Base-by-base conservation (phyloP, 2,797 vertebrate genomes). In the Siniperca obscura region DNA sequence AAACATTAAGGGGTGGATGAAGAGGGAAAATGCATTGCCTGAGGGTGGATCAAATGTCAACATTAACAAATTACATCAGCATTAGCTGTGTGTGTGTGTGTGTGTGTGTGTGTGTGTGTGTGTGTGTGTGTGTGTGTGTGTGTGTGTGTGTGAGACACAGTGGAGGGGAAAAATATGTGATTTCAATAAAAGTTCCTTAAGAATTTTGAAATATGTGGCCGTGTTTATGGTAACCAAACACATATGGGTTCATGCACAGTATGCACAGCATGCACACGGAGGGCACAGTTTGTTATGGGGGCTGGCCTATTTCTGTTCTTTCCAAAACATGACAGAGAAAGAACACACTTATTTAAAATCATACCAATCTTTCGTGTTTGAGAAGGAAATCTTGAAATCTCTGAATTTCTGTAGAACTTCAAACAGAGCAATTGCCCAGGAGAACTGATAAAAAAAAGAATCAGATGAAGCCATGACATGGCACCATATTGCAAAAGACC, bases 11-110 rank as follows among this genome's bases (percentile, higher is more conserved):
- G 59, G 71, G 55, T 61, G 79, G 65, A 61, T 79, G 73, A 88
- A 78, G 69, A 76, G 60, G 66, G 50, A 80, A 79, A 90, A 87
- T 67, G 62, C 53, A 76, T 83, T 68, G 81, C 89, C 78, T 82
- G 46, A 78, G 77, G 91, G 74, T 76, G 76, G 81, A 88, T 78
- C 80, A 87, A 90, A 90, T 91, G 87, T 84, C 85, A 91, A 81
- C 83, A 90, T 66, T 80, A 87, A 86, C 83, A 86, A 89, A 82
- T 88, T 67, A 88, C 77, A 89, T 81, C 73, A 72, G 75, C 71
- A 89, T 86, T 74, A 83, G 80, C 19, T 8, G 48, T 48, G 56
- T 74, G 62, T 71, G 48, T 69, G 17, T 56, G 73, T 76, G 77
- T 67, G 67, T 40, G 48, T 10, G 40, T 56, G 73, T 76, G 77